Conservation (phyloP, 1,140 invertebrate genomes). For the Drosophila nigromelanica region DNA sequence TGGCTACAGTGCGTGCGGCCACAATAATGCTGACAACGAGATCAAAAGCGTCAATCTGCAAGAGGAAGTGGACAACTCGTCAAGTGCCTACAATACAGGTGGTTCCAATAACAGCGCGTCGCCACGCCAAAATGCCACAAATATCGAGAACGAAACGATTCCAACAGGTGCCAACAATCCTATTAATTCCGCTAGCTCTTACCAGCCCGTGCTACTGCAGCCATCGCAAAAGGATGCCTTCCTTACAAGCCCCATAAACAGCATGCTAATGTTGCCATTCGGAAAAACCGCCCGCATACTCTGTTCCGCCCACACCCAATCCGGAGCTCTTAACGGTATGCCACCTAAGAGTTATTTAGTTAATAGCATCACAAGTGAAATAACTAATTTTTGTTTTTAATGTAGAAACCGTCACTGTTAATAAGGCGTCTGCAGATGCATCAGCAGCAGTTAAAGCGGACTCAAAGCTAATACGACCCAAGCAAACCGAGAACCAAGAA, state of each 20-base stretch:
- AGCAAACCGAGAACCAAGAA: conserved; percentile 48
- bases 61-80: conserved; percentile 87
- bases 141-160: conserved; percentile 26
- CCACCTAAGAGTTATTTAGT: no score
- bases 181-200: neutral
- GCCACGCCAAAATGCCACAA: conserved; percentile 78
- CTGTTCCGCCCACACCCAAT: conserved; percentile 26
- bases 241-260: conserved; percentile 36
- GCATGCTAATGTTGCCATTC: conserved; percentile 57
- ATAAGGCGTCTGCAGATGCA: neutral
- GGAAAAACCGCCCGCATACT: conserved; percentile 53
- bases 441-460: conserved; percentile 18
- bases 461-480: conserved; percentile 26
- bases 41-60: conserved; percentile 9
- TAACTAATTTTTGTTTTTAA: neutral
- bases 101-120: conserved; percentile 89
- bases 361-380: neutral
- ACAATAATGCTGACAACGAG: conserved; percentile 29
- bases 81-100: conserved; percentile 91
- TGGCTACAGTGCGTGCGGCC: conserved; percentile 33
- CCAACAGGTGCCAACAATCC: neutral
- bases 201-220: conserved; percentile 3
- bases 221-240: conserved; percentile 26
- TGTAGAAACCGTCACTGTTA: neutral
- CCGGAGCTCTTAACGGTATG: neutral